Percentiles rank a stretch among this genome's conserved stretches.
These are phyloP conservation scores for Xiphorhynchus erythropygius DNA, from an alignment of 2,797 vertebrate genomes.

Conservation along the genomic window DNA sequence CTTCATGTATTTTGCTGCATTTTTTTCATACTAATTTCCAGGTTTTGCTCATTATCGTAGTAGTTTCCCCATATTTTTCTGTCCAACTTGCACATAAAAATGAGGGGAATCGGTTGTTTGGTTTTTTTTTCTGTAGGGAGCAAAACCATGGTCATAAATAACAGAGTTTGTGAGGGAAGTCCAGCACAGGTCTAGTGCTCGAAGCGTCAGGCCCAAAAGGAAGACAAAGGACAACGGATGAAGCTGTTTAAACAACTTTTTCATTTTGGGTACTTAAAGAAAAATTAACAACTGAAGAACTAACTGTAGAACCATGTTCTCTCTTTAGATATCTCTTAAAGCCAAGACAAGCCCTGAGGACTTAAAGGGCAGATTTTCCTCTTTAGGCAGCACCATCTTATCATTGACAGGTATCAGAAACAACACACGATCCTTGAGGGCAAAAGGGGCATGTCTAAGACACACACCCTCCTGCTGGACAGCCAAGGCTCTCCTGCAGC, in stretches of 20 bases:
- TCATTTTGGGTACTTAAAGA: neutral
- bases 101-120: neutral
- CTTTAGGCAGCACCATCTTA: neutral
- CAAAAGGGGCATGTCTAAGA: neutral
- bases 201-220: neutral
- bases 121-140: neutral
- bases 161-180: neutral
- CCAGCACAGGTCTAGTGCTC: neutral
- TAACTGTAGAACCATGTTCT: neutral
- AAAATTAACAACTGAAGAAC: neutral
- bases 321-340: neutral
- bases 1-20: neutral
- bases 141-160: neutral
- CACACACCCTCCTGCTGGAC: accelerated
- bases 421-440: neutral
- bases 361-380: neutral
- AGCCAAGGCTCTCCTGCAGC: neutral
- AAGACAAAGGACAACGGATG: neutral
- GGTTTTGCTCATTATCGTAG: neutral
- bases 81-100: neutral
- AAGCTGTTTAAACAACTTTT: neutral
- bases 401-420: neutral
- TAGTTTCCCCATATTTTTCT: neutral
- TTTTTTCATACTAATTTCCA: neutral
- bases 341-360: neutral